These are phyloP conservation scores for Notoglanidium macrostoma DNA, from an alignment of 2,797 vertebrate species.

Conservation along the genomic window DNA sequence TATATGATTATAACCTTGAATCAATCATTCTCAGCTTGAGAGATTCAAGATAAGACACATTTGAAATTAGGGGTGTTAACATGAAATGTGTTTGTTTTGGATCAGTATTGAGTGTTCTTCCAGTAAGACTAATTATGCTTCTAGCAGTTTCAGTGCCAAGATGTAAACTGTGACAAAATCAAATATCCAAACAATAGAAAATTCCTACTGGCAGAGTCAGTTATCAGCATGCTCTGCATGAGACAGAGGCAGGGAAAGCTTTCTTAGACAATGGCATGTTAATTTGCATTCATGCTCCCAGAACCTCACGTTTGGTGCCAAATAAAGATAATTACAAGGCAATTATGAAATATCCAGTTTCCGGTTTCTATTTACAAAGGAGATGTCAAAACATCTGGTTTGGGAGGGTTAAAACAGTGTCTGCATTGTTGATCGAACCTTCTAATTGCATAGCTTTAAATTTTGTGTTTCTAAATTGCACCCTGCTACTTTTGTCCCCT, in stretches of 20 bases:
- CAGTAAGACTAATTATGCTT: slow-evolving; percentile 6
- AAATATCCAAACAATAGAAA: slow-evolving; percentile 7
- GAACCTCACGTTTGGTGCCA: slow-evolving; percentile 4
- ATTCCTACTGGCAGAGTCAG: background rate
- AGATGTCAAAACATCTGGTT: slow-evolving; percentile 15
- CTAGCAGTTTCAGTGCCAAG: slow-evolving; percentile 19
- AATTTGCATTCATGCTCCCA: slow-evolving; percentile 23
- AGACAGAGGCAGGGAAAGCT: background rate
- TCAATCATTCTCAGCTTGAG: background rate
- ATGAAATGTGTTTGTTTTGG: slow-evolving; percentile 27
- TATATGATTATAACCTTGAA: slow-evolving; percentile 9
- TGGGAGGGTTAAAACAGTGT: background rate
- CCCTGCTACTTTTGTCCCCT: background rate
- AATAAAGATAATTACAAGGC: slow-evolving; percentile 6
- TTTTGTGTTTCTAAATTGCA: slow-evolving; percentile 21
- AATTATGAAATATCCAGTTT: slow-evolving; percentile 19
- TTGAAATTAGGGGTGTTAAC: background rate
- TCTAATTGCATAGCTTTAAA: slow-evolving; percentile 13
- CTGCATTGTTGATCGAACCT: background rate
- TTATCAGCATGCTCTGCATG: background rate
- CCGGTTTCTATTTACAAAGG: background rate
- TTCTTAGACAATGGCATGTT: background rate
- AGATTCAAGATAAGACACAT: slow-evolving; percentile 2
- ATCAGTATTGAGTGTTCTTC: background rate
- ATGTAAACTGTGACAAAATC: slow-evolving; percentile 34